A percentile compares a stretch with the other conserved stretches of the same genome.
phyloP scores from a whole-genome alignment of 2,113 vertebrate species.

The Tricholaema leucomelas region DNA sequence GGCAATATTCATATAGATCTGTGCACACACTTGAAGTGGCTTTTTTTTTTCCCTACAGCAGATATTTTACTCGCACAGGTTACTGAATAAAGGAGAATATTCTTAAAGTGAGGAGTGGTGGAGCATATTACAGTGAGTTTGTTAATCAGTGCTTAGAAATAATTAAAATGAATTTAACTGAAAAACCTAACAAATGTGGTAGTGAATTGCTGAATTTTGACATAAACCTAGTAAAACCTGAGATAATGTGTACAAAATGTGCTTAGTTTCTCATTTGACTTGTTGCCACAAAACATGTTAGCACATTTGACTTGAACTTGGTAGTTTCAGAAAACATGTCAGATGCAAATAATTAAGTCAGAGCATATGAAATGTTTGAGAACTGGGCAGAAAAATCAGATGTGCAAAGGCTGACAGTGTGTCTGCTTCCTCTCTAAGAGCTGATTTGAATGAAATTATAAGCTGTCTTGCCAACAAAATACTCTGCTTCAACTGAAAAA shows the following conservation, averaged over 20 bases:
- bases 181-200: background rate
- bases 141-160: background rate
- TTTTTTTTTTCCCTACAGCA: background rate
- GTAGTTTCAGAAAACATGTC: background rate
- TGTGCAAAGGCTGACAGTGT: background rate
- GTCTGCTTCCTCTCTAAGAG: background rate
- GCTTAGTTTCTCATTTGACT: background rate
- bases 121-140: background rate
- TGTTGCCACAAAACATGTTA: rapidly evolving
- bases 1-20: background rate
- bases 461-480: background rate
- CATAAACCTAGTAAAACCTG: background rate
- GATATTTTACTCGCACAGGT: background rate
- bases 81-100: background rate
- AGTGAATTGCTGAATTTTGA: background rate
- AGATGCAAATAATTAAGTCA: background rate
- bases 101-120: background rate
- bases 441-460: background rate
- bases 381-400: background rate
- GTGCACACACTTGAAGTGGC: background rate
- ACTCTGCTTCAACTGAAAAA: background rate
- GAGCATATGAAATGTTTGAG: background rate
- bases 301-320: background rate
- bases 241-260: background rate
- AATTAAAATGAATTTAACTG: background rate